Evolutionary conservation across 2,113 vertebrate species (phyloP).

Genomic region (Callopanchax toddi): DNA sequence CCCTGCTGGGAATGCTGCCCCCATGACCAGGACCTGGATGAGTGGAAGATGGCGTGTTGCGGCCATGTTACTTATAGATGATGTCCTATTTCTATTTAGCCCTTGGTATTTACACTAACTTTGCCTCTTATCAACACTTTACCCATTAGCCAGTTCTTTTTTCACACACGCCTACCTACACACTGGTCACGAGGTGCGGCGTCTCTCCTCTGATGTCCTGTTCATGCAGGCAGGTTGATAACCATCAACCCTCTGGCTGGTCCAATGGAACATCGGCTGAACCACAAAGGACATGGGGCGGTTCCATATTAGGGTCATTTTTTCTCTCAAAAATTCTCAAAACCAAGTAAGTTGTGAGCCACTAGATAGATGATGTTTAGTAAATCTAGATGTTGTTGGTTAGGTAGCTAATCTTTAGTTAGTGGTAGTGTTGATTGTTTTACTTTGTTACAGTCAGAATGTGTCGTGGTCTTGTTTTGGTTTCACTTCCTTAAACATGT

Average conservation of each 20-base stretch:
- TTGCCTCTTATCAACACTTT: no score
- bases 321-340: slow-evolving; percentile 13
- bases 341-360: slow-evolving; percentile 15
- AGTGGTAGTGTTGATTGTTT: neutral
- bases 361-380: slow-evolving; percentile 6
- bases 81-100: no score
- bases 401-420: neutral
- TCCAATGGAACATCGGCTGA: slow-evolving; percentile 4
- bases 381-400: neutral
- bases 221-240: slow-evolving; percentile 15
- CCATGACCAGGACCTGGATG: no score
- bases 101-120: no score
- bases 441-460: neutral
- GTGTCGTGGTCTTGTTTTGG: neutral
- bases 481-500: no score
- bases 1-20: no score
- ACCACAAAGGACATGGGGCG: slow-evolving; percentile 5
- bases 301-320: slow-evolving; percentile 2
- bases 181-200: neutral
- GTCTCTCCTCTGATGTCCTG: neutral
- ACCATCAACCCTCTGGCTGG: slow-evolving; percentile 7
- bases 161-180: no score
- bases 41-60: no score
- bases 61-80: no score
- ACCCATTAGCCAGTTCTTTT: no score